phyloP scores from a whole-genome alignment of 1,140 invertebrate genomes.

The Drosophila arawakana region DNA sequence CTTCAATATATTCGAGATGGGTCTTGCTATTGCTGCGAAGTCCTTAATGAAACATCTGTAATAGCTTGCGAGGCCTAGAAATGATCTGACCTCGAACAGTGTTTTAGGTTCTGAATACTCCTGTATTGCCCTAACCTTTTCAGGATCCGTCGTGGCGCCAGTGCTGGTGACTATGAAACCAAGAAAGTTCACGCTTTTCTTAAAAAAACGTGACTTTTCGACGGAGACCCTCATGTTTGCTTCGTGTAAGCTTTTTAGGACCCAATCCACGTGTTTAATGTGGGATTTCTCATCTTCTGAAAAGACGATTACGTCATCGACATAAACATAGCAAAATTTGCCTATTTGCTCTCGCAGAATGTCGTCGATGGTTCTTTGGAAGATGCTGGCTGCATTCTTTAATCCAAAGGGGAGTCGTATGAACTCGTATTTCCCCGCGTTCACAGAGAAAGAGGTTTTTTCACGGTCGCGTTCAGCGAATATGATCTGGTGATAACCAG shows the following conservation, averaged over 20 bases:
- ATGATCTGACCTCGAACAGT: conserved; percentile 39
- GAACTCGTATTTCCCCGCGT: background rate
- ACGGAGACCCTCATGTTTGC: conserved; percentile 84
- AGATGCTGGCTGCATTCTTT: conserved; percentile 45
- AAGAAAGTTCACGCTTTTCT: background rate
- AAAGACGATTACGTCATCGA: conserved; percentile 3
- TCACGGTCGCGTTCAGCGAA: background rate
- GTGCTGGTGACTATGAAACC: conserved; percentile 27
- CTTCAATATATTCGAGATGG: conserved; percentile 23
- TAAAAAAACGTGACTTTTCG: conserved; percentile 84
- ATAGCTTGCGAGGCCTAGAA: conserved; percentile 42
- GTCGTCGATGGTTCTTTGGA: conserved; percentile 33
- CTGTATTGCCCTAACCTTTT: conserved; percentile 55
- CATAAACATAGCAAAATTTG: conserved; percentile 24
- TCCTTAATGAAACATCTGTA: conserved; percentile 43
- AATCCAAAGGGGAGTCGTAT: conserved; percentile 85
- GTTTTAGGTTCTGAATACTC: conserved; percentile 37
- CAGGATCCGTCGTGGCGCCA: conserved; percentile 38
- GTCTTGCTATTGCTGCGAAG: conserved; percentile 30
- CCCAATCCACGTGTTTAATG: conserved; percentile 19
- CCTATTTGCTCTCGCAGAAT: conserved; percentile 16
- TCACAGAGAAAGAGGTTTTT: background rate
- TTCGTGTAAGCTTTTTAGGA: conserved; percentile 53
- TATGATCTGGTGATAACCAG: background rate
- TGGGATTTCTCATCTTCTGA: conserved; percentile 5